These are phyloP conservation scores for Sarcophaga variegata DNA, from an alignment of 2,888 invertebrate genomes.

Conservation along the genomic window DNA sequence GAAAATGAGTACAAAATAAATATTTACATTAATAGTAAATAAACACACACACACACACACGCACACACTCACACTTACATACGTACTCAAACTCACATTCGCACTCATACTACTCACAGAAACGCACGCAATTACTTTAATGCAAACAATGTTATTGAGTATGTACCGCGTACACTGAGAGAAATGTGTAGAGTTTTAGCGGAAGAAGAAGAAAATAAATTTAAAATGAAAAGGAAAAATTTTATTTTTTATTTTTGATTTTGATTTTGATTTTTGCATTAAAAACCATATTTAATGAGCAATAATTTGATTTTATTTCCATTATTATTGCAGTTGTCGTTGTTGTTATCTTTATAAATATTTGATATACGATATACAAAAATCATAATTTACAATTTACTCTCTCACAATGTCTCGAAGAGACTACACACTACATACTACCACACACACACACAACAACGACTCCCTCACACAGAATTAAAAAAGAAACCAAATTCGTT, in stretches of 20 bases:
- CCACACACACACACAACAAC: background rate
- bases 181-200: background rate
- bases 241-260: too few species aligned
- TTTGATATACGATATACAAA: slow-evolving; percentile 2
- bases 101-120: background rate
- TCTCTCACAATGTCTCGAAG: background rate
- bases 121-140: background rate
- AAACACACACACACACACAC: background rate
- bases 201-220: background rate
- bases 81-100: background rate
- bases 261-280: background rate
- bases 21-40: slow-evolving; percentile 24
- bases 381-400: too few species aligned
- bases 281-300: slow-evolving; percentile 33
- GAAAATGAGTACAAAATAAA: slow-evolving; percentile 38
- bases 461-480: background rate
- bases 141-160: background rate
- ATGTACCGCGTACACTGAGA: background rate
- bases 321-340: slow-evolving; percentile 10
- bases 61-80: background rate
- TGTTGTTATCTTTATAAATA: slow-evolving; percentile 32
- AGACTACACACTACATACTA: background rate
- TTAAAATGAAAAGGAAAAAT: background rate
- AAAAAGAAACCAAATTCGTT: slow-evolving; percentile 14
- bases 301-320: slow-evolving; percentile 27